A percentile compares a stretch with the other conserved stretches of the same genome.
These are phyloP conservation scores for Hylomyscus alleni DNA, from an alignment of 2,797 vertebrate genomes.

Conservation along the genomic window DNA sequence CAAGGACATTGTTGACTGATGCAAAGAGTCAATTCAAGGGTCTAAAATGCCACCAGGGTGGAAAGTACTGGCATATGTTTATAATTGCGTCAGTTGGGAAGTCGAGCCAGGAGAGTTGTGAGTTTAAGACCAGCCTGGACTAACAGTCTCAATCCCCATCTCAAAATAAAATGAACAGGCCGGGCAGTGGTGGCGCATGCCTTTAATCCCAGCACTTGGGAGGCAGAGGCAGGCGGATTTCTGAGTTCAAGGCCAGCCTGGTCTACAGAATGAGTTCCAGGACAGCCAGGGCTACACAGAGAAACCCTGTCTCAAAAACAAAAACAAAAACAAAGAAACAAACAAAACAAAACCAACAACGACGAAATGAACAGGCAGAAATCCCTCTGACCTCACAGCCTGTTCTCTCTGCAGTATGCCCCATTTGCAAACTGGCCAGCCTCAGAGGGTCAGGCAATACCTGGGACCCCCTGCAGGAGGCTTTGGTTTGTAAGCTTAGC, in stretches of 20 bases:
- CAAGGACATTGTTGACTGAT: background rate
- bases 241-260: background rate
- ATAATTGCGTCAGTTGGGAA: background rate
- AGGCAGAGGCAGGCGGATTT: too few species aligned
- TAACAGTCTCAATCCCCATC: background rate
- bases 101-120: background rate
- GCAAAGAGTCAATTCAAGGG: background rate
- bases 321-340: too few species aligned
- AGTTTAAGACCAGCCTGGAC: background rate
- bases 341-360: background rate
- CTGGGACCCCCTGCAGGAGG: background rate
- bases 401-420: fast-evolving
- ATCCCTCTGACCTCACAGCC: background rate
- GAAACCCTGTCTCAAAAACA: too few species aligned
- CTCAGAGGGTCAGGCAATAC: background rate
- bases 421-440: background rate
- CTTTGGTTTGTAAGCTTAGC: background rate
- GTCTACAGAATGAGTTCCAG: background rate
- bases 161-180: background rate
- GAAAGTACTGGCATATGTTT: background rate
- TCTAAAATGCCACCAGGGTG: background rate
- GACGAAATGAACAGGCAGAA: background rate
- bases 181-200: too few species aligned
- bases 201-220: too few species aligned
- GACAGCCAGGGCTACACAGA: too few species aligned